These are phyloP conservation scores for Danionella dracula DNA, from an alignment of 2,797 vertebrate genomes.

Conservation along the genomic window DNA sequence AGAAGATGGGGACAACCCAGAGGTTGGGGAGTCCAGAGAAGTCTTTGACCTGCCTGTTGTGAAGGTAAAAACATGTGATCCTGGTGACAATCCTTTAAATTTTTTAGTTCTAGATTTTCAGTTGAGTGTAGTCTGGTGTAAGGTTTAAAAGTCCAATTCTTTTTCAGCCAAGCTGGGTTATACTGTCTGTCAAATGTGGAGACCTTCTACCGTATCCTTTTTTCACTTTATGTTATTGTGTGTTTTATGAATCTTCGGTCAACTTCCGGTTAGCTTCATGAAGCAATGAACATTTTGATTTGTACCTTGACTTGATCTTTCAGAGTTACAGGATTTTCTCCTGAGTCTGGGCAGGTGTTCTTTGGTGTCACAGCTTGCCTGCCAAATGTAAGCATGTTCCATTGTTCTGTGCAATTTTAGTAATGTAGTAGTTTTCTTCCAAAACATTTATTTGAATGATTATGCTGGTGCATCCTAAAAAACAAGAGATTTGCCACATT, in stretches of 20 bases:
- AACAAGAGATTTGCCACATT: too few relatives aligned
- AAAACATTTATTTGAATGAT: too few relatives aligned
- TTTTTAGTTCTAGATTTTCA: too few relatives aligned
- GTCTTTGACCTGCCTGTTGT: constrained; percentile 96
- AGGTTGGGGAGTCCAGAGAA: constrained; percentile 93
- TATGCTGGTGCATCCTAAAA: too few relatives aligned
- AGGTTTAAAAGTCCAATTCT: background rate
- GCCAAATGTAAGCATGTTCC: constrained; percentile 75
- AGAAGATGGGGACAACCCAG: constrained; percentile 93
- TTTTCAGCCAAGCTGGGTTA: constrained; percentile 93
- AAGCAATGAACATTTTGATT: too few relatives aligned
- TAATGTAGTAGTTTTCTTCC: too few relatives aligned
- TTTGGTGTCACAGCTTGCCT: constrained; percentile 92
- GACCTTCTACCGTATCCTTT: constrained; percentile 86
- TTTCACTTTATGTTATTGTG: too few relatives aligned
- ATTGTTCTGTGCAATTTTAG: background rate
- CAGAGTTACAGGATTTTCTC: constrained; percentile 97
- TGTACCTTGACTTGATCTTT: constrained; percentile 61
- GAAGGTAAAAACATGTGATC: constrained; percentile 73
- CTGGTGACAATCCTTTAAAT: background rate
- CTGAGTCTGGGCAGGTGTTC: constrained; percentile 91
- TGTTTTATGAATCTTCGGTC: too few relatives aligned
- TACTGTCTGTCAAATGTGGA: constrained; percentile 91
- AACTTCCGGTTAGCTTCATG: too few relatives aligned
- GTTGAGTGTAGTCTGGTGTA: background rate